Conservation (phyloP, 2,888 invertebrate species). For the Rosalia funebris region DNA sequence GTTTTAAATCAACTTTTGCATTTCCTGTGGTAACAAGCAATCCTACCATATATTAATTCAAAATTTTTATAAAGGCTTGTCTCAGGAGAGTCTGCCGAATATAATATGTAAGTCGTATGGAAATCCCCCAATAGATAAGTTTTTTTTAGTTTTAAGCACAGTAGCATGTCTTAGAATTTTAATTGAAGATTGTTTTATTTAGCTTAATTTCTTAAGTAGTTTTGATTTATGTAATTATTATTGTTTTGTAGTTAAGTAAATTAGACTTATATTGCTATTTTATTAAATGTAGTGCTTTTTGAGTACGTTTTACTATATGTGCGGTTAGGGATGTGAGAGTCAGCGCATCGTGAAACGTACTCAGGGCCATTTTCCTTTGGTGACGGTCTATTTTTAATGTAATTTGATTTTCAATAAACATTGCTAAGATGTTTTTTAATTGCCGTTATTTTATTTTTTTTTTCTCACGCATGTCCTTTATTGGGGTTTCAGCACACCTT, state of each 20-base stretch:
- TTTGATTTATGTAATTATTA: constrained; percentile 49
- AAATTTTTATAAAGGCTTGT: constrained; percentile 55
- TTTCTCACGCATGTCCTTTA: constrained; percentile 57
- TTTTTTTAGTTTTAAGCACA: constrained; percentile 56
- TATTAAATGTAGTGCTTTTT: constrained; percentile 52
- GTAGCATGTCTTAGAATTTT: constrained; percentile 54
- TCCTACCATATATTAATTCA: constrained; percentile 29
- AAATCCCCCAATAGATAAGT: constrained; percentile 38
- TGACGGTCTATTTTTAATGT: constrained; percentile 61
- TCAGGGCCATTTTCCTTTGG: constrained; percentile 48
- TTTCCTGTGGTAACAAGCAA: constrained; percentile 22
- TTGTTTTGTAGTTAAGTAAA: constrained; percentile 48
- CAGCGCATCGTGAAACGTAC: constrained; percentile 30
- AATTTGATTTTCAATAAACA: constrained; percentile 63
- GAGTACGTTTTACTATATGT: constrained; percentile 50
- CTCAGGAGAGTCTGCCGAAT: constrained; percentile 62
- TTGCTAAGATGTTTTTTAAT: constrained; percentile 62
- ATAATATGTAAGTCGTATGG: constrained; percentile 61
- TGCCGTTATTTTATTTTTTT: constrained; percentile 60
- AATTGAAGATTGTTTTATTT: constrained; percentile 46
- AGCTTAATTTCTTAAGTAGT: constrained; percentile 48
- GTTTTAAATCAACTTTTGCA: constrained; percentile 20
- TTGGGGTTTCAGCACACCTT: constrained; percentile 46
- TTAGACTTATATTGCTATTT: constrained; percentile 51
- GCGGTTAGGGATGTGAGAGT: neutral